Base-by-base conservation (phyloP, 2,113 vertebrate genomes). In the Pavo muticus region DNA sequence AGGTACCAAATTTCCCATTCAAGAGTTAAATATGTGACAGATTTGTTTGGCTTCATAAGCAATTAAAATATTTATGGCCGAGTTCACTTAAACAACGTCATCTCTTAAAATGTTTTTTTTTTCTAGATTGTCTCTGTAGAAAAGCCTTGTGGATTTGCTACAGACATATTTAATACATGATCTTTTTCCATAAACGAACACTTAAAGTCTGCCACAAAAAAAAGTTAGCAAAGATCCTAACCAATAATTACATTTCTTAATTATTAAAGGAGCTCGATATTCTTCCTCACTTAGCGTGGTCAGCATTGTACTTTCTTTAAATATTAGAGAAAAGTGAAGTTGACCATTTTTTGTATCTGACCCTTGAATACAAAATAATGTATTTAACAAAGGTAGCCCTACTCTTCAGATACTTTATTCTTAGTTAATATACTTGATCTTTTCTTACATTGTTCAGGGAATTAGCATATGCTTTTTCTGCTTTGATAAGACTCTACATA, bases 41-140 rank as follows among this genome's bases (percentile, higher is more conserved):
- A 91, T 84, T 75, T 60, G 30, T 61, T 82, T 82, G 0, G 4
- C 93, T 94, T 87, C 82, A 54, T 40, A 73, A 94, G 91, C 67
- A 94, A 89, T 85, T 87, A 70, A 81, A 94, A 87, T 93, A 92
- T 92, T 94, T 91, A 82, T 94, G 94, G 74, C 81, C 59, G 59
- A 70, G 27, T 88, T 94, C 7, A 19, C 70, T 94, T 75, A 57
- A 88, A 88, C 48, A 84, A 52, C 0, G 1, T 87, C 29, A 70
- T 87, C 20, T 54, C 70, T 84, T 61, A 82, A 75, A 96, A 92
- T 93, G 57, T 61, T 91, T 60, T 92, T 96, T 87, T 54, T 27
- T 29, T 14, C 74, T 92, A 84, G 68, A 79, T 87, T 92, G 40
- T 87, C 45, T 74, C 78, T 89, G 91, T 48, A 95, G 48, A 92